A percentile compares a stretch with the other conserved stretches of the same genome.
Conservation (phyloP, 2,888 invertebrate genomes). For the Byasa hedistus region DNA sequence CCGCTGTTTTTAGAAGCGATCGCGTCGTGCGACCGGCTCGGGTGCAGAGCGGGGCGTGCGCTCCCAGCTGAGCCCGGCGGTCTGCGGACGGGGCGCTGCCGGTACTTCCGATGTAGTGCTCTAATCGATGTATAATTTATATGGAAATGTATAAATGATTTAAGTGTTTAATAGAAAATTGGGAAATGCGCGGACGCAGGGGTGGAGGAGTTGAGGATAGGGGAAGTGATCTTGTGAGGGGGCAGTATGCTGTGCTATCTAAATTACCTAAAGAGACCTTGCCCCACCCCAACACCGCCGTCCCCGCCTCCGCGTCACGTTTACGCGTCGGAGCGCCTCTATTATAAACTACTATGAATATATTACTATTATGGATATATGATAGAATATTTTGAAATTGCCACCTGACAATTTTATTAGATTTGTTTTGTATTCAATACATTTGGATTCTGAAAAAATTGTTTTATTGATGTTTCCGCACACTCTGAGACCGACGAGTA, state of each 20-base stretch:
- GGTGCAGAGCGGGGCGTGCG: no score
- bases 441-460: constrained; percentile 68
- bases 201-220: background rate
- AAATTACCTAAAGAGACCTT: no score
- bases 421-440: constrained; percentile 79
- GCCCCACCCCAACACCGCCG: no score
- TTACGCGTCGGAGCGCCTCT: constrained; percentile 28
- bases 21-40: no score
- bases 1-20: no score
- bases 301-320: constrained; percentile 32
- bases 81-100: background rate
- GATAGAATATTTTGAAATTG: constrained; percentile 69
- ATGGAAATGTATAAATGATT: constrained; percentile 44
- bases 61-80: no score
- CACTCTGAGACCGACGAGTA: no score
- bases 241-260: no score
- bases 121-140: constrained; percentile 31
- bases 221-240: background rate
- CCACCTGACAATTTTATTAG: constrained; percentile 74
- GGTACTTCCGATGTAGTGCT: constrained; percentile 25
- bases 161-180: constrained; percentile 44
- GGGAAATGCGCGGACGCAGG: constrained; percentile 34
- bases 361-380: no score
- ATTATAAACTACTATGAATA: constrained; percentile 62
- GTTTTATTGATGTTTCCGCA: constrained; percentile 38